Evolutionary conservation across 2,797 vertebrate genomes (phyloP), one percentile per base, ranked within the genome.

Genomic region (Tolypeutes matacus): DNA sequence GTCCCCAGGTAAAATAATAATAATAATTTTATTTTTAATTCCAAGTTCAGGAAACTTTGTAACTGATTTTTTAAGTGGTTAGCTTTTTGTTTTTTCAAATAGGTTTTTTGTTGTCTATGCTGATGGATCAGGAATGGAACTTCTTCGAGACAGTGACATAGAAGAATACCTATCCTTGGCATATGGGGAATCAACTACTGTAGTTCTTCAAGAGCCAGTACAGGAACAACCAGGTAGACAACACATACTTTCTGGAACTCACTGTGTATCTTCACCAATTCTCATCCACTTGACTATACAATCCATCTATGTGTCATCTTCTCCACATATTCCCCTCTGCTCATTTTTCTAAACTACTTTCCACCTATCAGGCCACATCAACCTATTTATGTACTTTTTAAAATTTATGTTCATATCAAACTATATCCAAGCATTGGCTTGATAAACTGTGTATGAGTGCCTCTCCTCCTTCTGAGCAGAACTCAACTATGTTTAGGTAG

Each of bases 91-190:
- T 87, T 87, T 49, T 80, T 90, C 76, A 39, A 78, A 80, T 76
- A 99, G 99, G 97, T 98, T 99, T 97, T 99, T 99, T 97, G 46
- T 99, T 42, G 72, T 99, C 92, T 98, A 98, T 2, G 96, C 97
- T 0, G 99, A 99, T 12, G 99, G 99, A n/a, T 99, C 99, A 17
- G 99, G 99, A 27, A 98, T 97, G 0, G 99, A 99, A 96, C 97
- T 99, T 36, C 99, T 99, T 86, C 98, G 98, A 81, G 98, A 98
- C 89, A 98, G 97, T 51, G 98, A 98, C 14, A 98, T 99, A 5
- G 98, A 99, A 46, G 90, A 99, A 65, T 98, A 98, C 70, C 96
- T 99, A 29, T 89, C 97, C 20, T 93, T 98, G 93, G 99, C 98
- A 0, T 96, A 95, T 51, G 96, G 97, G 72, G 99, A 99, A 86